phyloP scores from a whole-genome alignment of 1,140 invertebrate genomes.

The Drosophila trapezifrons region DNA sequence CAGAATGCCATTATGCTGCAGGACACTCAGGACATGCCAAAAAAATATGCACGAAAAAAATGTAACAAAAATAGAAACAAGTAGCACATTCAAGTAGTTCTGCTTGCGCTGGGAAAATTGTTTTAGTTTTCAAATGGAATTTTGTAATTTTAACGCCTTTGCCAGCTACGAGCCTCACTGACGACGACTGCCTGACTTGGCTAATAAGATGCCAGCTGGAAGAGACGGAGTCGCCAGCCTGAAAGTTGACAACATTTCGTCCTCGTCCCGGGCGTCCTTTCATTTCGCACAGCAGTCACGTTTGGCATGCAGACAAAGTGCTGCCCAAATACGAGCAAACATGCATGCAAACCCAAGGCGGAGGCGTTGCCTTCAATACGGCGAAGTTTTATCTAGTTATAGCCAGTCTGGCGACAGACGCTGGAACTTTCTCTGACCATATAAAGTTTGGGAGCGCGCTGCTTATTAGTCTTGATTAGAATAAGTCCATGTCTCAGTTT shows the following conservation, averaged over 20 bases:
- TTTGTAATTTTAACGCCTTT: constrained; percentile 82
- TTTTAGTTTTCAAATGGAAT: constrained; percentile 83
- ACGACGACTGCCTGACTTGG: constrained; percentile 17
- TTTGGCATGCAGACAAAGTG: constrained; percentile 66
- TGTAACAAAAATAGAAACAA: constrained; percentile 27
- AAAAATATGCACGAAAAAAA: constrained; percentile 13
- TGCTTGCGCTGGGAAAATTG: constrained; percentile 62
- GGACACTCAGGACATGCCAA: constrained; percentile 68
- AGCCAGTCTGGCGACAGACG: constrained; percentile 5
- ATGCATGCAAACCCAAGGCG: constrained; percentile 35
- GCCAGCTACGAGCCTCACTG: constrained; percentile 14
- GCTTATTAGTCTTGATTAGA: constrained; percentile 24
- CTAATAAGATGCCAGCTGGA: constrained; percentile 43
- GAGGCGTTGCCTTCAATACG: constrained; percentile 47
- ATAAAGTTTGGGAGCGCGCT: not conserved
- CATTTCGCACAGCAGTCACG: constrained; percentile 73
- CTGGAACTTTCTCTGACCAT: constrained; percentile 1
- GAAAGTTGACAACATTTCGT: constrained; percentile 55
- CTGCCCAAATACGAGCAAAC: constrained; percentile 51
- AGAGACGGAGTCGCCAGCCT: constrained; percentile 5
- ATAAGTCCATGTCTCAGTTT: not conserved
- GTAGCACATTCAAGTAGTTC: constrained; percentile 56
- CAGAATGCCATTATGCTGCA: constrained; percentile 79
- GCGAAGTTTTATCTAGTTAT: constrained; percentile 36
- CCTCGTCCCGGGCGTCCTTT: constrained; percentile 10